Conservation (phyloP, 2,797 vertebrate species). For the Allobates femoralis region DNA sequence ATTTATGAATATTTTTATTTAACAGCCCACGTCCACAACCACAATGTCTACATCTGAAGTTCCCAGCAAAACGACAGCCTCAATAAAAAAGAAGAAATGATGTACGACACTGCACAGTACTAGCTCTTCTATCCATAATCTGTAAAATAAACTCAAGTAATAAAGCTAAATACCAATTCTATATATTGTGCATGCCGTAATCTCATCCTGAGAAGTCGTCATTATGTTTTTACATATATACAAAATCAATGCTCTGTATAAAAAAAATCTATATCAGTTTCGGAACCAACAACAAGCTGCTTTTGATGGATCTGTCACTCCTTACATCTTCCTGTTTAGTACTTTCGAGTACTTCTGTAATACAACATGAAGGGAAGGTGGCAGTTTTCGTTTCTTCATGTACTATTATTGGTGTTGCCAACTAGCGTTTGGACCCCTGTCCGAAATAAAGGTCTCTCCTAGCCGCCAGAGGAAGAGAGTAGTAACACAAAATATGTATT, state of each 20-base stretch:
- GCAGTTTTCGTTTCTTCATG: no score
- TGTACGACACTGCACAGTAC: background rate
- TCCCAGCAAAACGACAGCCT: constrained; percentile 19
- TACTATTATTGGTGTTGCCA: no score
- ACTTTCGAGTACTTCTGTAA: no score
- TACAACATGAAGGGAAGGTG: no score
- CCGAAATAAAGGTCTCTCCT: no score
- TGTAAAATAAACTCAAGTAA: background rate
- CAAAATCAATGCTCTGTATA: background rate
- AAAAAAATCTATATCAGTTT: background rate
- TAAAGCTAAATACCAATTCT: background rate
- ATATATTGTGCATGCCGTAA: background rate
- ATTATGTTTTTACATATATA: background rate
- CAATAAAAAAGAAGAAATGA: constrained; percentile 33
- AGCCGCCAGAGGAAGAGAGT: no score
- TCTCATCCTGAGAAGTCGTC: background rate
- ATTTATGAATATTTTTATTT: constrained; percentile 15
- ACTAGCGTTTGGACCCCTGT: no score
- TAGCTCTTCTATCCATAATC: background rate
- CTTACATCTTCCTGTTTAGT: no score
- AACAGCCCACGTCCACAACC: constrained; percentile 37
- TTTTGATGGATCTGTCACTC: no score
- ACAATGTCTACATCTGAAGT: constrained; percentile 42
- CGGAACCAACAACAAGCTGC: background rate
- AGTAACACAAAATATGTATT: no score